Base-by-base conservation (phyloP, 2,888 invertebrate genomes). In the Hirtodrosophila alboralis region DNA sequence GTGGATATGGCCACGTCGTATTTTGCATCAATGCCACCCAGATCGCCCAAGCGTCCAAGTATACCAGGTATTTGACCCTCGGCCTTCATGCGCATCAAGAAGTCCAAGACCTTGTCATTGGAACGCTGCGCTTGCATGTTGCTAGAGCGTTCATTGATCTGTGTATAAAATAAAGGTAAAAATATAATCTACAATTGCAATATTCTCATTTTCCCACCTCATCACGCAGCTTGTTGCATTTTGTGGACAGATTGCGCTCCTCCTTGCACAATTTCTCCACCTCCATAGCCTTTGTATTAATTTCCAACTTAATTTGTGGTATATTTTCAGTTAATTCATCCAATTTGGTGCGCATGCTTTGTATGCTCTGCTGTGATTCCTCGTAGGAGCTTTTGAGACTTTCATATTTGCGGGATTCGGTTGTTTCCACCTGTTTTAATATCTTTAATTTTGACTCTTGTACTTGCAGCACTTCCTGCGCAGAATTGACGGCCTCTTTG, bases 1-100 rank as follows among this genome's bases (percentile, higher is more conserved):
- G 98, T 98, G 0, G 98, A 98, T 76, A 99, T 94, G 0, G 99
- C 99, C 0, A 98, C 94, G 90, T 99, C 99, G 90, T 97, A 99
- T 89, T 96, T 96, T 9, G 92, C 91, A 88, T 98, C 97, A 70
- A 99, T 98, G 0, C 95, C 97, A 8, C 98, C 99, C 26, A 99
- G 92, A 89, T 99, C 98, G 5, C 99, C 99, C 92, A 98, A 91
- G 90, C 98, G 92, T 0, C 98, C 98, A 85, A 95, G 94, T 64
- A 98, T 94, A 6, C 98, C 98, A 0, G 94, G 93, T 10, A 98
- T 90, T 27, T 92, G 92, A 0, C 98, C 98, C 33, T 93, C 92
- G 1, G 91, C 91, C 89, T 98, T 97, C 85, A 96, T 94, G 13
- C 92, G 93, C 95, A 97, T 96, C 2, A 99, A 91, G 6, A 95